Evolutionary conservation across 2,113 vertebrate genomes (phyloP), one percentile per base, ranked within the genome.

Genomic region (Taurulus bubalis): DNA sequence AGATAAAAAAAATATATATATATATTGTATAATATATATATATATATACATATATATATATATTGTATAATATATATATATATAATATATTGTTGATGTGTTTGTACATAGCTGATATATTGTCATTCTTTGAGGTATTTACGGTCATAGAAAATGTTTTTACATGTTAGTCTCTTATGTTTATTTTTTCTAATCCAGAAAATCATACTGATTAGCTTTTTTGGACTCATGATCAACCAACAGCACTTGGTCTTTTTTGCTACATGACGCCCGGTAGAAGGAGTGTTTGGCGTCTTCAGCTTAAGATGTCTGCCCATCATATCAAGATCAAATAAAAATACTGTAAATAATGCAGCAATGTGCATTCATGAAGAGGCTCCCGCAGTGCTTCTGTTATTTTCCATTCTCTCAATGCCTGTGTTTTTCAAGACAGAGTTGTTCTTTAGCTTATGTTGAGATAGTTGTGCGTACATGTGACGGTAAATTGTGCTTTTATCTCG

Each of bases 41-140:
- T 49, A 49, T 20, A 49, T 49, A 49, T 49, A 20, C 20, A 49
- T 20, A 49, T 53, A 53, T 53, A 53, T 22, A 55, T 55, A 55
- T 55, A 87, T 45, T 64, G 86, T 78, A 90, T 58, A 91, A 91
- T 90, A 88, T 80, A 93, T 90, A 80, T 90, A 91, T 90, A 87
- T 93, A 93, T 91, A 90, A 79, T 83, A 93, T 93, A 92, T 89
- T 90, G 45, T 91, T 86, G 83, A 87, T 92, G 90, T 90, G 89
- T 95, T 94, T 95, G 94, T 95, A 93, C 91, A 95, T 93, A 92
- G 92, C 84, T 91, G 91, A 94, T 93, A 94, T 95, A 91, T 94
- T 91, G 85, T 93, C 94, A 88, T 95, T 94, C 75, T 90, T 32
- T 90, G 90, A 91, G 91, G 88, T 92, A 94, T 94, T 95, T 91